phyloP scores from a whole-genome alignment of 2,113 vertebrate species.

The Phaethornis superciliosus region DNA sequence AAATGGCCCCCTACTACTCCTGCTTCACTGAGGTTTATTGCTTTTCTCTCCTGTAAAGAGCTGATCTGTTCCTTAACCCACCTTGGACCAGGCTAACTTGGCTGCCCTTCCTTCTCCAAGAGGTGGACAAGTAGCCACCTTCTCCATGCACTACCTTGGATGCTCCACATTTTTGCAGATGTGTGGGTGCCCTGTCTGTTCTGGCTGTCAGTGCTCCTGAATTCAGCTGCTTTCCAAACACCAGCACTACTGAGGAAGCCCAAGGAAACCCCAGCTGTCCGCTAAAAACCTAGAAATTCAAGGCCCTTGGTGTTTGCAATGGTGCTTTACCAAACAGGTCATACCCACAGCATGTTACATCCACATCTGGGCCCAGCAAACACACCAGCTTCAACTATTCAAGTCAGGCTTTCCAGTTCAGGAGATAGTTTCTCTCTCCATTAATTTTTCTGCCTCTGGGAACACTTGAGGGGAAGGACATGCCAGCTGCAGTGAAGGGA shows the following conservation, averaged over 20 bases:
- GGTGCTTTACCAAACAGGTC: not conserved
- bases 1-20: not conserved
- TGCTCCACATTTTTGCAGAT: not conserved
- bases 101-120: not conserved
- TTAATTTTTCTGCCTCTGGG: not conserved
- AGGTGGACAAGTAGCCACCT: not conserved
- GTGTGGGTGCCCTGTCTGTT: not conserved
- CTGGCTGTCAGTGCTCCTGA: not conserved
- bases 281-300: not conserved
- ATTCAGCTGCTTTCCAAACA: not conserved
- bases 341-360: not conserved
- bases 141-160: not conserved
- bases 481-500: not conserved
- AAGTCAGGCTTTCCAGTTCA: not conserved
- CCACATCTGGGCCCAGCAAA: not conserved
- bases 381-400: not conserved
- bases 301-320: not conserved
- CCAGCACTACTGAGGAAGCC: not conserved
- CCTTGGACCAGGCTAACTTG: not conserved
- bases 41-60: not conserved
- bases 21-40: not conserved
- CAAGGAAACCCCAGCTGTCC: not conserved
- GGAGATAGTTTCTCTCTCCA: not conserved
- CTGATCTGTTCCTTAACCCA: not conserved
- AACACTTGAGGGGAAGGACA: accelerated